Conservation (phyloP, 2,888 invertebrate genomes). For the Lepidonotus clava region DNA sequence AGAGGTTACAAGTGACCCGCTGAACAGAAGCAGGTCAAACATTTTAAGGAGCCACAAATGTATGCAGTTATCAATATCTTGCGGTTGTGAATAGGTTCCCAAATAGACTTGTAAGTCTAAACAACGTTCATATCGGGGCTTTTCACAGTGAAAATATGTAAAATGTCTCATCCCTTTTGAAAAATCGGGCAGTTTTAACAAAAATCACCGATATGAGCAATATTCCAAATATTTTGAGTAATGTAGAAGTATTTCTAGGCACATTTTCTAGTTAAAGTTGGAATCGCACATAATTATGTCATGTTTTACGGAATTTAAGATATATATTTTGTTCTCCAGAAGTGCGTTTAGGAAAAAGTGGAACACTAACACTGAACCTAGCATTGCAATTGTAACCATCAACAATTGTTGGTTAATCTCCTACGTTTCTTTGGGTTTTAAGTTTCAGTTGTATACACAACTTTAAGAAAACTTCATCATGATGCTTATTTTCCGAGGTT, state of each 20-base stretch:
- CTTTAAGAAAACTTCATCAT: neutral
- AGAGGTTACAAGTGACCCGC: constrained; percentile 6
- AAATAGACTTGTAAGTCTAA: neutral
- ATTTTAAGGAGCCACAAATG: neutral
- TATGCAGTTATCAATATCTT: no score
- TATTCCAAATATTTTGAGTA: neutral
- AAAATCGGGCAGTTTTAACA: neutral
- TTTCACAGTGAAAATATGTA: neutral
- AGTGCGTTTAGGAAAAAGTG: neutral
- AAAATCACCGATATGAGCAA: neutral
- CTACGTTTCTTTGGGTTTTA: neutral
- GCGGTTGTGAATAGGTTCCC: no score
- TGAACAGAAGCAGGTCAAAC: neutral
- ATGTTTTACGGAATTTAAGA: neutral
- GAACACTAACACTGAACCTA: no score
- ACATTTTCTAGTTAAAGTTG: neutral
- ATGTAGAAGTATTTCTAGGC: neutral
- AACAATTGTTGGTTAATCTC: neutral
- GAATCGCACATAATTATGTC: no score
- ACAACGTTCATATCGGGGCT: neutral
- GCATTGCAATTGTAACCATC: no score
- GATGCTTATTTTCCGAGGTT: neutral
- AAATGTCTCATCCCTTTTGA: neutral
- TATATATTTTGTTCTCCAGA: neutral
- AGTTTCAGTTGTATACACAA: neutral